These are phyloP conservation scores for Chelon labrosus DNA, from an alignment of 2,797 vertebrate genomes.

Conservation along the genomic window DNA sequence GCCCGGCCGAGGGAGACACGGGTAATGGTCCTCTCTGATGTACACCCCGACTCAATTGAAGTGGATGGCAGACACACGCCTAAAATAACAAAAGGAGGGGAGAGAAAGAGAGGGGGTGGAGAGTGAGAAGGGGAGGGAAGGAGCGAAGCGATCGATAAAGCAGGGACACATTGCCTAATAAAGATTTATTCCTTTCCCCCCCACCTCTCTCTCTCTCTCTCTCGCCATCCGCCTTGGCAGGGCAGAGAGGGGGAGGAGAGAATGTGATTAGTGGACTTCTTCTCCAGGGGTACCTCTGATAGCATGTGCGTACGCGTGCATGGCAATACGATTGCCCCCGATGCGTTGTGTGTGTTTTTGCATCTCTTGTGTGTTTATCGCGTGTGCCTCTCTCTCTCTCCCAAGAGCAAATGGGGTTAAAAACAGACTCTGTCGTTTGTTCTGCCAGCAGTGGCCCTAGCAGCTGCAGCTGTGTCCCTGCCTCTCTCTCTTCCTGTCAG, in stretches of 20 bases:
- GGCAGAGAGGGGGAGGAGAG: constrained; percentile 71
- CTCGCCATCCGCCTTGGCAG: constrained; percentile 73
- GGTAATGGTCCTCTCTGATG: constrained; percentile 84
- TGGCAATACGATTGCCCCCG: constrained; percentile 57
- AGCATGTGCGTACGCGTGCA: constrained; percentile 59
- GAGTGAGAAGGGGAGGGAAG: constrained; percentile 65
- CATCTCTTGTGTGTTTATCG: constrained; percentile 69
- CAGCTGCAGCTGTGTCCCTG: constrained; percentile 82
- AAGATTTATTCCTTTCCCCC: constrained; percentile 80
- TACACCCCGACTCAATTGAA: constrained; percentile 83
- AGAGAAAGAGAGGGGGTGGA: constrained; percentile 62
- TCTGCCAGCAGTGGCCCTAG: constrained; percentile 78
- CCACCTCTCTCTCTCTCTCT: constrained; percentile 17
- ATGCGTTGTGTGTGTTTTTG: constrained; percentile 70
- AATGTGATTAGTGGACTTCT: constrained; percentile 82
- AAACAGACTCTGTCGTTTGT: constrained; percentile 78
- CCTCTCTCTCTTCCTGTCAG: constrained; percentile 83
- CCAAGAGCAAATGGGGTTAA: constrained; percentile 75
- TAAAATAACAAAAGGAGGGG: constrained; percentile 85
- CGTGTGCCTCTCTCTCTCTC: constrained; percentile 58
- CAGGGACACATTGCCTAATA: constrained; percentile 86
- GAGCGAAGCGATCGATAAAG: constrained; percentile 82
- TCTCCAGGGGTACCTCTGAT: constrained; percentile 79
- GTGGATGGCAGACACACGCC: constrained; percentile 83
- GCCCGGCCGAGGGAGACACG: constrained; percentile 76